These are phyloP conservation scores for Neodiprion lecontei DNA, from an alignment of 1,140 invertebrate genomes.

Conservation along the genomic window DNA sequence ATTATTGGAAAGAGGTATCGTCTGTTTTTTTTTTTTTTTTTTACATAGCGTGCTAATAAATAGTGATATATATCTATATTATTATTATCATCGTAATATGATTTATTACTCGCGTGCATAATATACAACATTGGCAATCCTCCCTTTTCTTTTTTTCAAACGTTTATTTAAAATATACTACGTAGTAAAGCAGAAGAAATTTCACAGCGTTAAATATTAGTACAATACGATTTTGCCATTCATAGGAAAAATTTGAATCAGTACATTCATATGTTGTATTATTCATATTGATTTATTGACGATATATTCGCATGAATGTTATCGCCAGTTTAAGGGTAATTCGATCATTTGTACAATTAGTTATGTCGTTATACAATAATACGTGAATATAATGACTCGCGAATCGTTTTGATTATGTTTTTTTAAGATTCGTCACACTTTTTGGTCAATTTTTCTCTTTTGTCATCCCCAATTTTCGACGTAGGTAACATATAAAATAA, in stretches of 20 bases:
- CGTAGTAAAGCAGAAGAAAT: not conserved
- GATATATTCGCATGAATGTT: too few species aligned
- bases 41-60: slow-evolving; percentile 20
- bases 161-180: slow-evolving; percentile 13
- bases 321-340: too few species aligned
- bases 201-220: not conserved
- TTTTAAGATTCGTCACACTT: not conserved
- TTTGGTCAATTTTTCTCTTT: too few species aligned
- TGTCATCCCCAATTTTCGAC: too few species aligned
- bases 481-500: not conserved
- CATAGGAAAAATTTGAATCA: too few species aligned
- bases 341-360: not conserved
- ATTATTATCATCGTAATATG: slow-evolving; percentile 20
- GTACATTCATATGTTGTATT: too few species aligned
- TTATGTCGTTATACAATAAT: not conserved
- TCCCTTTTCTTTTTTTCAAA: not conserved
- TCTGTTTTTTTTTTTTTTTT: slow-evolving; percentile 15
- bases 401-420: not conserved
- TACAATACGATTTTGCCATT: too few species aligned
- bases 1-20: not conserved
- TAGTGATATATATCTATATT: slow-evolving; percentile 8
- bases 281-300: too few species aligned
- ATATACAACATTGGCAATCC: too few species aligned
- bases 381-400: not conserved
- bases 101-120: not conserved